Evolutionary conservation across 1,140 invertebrate species (phyloP).

Genomic region (Atta texana): DNA sequence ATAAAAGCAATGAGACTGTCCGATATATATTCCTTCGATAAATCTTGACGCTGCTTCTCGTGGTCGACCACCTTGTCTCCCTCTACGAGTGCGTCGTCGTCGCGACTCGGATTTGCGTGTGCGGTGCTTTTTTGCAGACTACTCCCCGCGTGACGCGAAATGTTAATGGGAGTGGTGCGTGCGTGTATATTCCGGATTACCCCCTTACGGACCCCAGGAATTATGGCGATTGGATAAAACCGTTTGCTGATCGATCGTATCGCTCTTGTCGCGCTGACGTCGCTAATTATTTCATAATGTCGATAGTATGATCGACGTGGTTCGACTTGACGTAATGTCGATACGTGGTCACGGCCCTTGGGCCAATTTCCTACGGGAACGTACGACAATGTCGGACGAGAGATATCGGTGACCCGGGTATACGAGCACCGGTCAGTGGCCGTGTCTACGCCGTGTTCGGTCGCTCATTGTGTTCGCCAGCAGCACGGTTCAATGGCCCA

Average conservation of each 20-base stretch:
- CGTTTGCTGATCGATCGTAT: constrained; percentile 13
- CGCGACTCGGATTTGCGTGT: constrained; percentile 73
- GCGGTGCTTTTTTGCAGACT: constrained; percentile 75
- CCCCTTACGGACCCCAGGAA: not conserved
- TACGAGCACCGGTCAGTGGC: constrained; percentile 64
- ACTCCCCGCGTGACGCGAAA: constrained; percentile 47
- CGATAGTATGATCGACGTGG: not conserved
- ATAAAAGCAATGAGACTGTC: not conserved
- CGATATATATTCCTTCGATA: constrained; percentile 16
- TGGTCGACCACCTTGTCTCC: constrained; percentile 53
- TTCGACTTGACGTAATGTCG: constrained; percentile 6
- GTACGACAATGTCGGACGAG: constrained; percentile 49
- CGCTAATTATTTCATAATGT: constrained; percentile 49
- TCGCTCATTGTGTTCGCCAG: constrained; percentile 67
- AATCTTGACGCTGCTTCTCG: constrained; percentile 45
- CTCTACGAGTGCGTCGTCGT: constrained; percentile 14
- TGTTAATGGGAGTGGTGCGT: constrained; percentile 62
- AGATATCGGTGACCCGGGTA: constrained; percentile 59
- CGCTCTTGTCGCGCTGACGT: not conserved
- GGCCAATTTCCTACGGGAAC: constrained; percentile 67
- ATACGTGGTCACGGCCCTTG: constrained; percentile 45
- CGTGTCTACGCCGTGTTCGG: constrained; percentile 49
- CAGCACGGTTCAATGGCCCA: constrained; percentile 83
- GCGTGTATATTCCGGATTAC: constrained; percentile 39
- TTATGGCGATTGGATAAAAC: constrained; percentile 25